Evolutionary conservation across 2,888 invertebrate genomes (phyloP).

Genomic region (Oligia strigilis): DNA sequence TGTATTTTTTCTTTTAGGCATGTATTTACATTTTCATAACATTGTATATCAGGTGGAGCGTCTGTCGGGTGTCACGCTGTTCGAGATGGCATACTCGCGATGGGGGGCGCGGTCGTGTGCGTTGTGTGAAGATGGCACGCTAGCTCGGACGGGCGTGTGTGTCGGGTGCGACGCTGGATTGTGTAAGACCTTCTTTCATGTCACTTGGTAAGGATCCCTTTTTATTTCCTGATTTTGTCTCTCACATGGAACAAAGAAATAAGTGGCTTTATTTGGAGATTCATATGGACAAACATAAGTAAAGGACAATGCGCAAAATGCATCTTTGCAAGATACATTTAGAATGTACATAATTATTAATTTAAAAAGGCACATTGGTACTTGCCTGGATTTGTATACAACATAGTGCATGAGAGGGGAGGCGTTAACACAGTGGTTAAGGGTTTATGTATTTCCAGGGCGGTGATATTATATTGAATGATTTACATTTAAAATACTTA

Average conservation of each 20-base stretch:
- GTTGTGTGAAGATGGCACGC: conserved; percentile 96
- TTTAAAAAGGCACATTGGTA: neutral
- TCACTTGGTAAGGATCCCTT: conserved; percentile 95
- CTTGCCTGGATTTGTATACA: neutral
- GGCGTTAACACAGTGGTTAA: neutral
- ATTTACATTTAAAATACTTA: neutral
- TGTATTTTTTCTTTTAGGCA: neutral
- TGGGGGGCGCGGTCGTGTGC: conserved; percentile 98
- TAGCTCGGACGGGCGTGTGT: conserved; percentile 97
- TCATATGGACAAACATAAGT: neutral
- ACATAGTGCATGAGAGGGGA: neutral
- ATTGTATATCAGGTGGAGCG: conserved; percentile 92
- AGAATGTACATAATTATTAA: neutral
- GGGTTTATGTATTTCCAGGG: neutral
- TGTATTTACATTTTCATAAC: neutral
- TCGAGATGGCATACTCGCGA: conserved; percentile 99
- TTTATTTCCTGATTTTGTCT: neutral
- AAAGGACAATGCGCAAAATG: neutral
- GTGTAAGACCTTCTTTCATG: conserved; percentile 99
- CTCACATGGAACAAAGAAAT: neutral
- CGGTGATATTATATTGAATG: neutral
- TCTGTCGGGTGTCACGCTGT: conserved; percentile 97
- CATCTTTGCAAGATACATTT: neutral
- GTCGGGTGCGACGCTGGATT: conserved; percentile 99
- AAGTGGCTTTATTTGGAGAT: neutral